Conservation (phyloP, 2,888 invertebrate genomes). For the Tenthredo amoena region DNA sequence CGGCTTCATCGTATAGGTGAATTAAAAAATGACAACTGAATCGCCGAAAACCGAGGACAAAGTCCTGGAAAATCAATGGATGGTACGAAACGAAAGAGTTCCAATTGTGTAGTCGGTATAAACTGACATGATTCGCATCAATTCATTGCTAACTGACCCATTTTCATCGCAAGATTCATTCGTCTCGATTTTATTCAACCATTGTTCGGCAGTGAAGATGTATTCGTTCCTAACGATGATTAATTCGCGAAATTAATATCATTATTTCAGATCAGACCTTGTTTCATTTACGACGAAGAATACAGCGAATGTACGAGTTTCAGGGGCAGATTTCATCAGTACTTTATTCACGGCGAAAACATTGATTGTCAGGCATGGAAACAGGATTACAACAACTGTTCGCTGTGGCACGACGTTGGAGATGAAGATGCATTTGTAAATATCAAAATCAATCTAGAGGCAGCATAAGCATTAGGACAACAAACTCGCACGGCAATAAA, state of each 20-base stretch:
- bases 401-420: slow-evolving; percentile 82
- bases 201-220: background rate
- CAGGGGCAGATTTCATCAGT: slow-evolving; percentile 90
- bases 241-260: background rate
- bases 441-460: slow-evolving; percentile 56
- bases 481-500: background rate
- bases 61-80: slow-evolving; percentile 55
- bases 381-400: slow-evolving; percentile 87
- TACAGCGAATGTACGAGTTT: slow-evolving; percentile 89
- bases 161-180: background rate
- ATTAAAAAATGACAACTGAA: slow-evolving; percentile 3
- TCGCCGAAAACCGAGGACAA: slow-evolving; percentile 18
- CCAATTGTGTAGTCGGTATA: background rate
- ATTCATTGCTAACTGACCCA: background rate
- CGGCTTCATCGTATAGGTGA: background rate
- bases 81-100: slow-evolving; percentile 57
- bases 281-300: slow-evolving; percentile 90
- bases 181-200: background rate
- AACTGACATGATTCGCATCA: background rate
- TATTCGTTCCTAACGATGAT: background rate
- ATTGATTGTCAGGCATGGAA: slow-evolving; percentile 90
- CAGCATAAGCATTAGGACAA: background rate
- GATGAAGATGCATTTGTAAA: slow-evolving; percentile 86
- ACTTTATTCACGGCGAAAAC: slow-evolving; percentile 88
- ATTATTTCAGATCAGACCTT: slow-evolving; percentile 85